Evolutionary conservation across 2,797 vertebrate species (phyloP).

Genomic region (Molothrus aeneus): DNA sequence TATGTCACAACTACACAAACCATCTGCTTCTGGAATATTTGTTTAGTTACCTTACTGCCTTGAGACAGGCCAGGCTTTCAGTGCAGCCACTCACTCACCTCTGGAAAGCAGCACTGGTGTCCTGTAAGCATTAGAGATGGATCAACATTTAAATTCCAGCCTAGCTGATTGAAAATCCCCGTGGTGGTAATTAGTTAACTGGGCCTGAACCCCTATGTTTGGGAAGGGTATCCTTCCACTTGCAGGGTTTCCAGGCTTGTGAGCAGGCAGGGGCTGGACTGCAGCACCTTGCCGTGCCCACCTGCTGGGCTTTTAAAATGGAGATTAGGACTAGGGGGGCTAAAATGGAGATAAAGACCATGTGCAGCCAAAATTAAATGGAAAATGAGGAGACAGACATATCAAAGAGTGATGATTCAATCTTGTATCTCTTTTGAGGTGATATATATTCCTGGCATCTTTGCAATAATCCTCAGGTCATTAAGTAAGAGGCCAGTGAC

Average conservation of each 20-base stretch:
- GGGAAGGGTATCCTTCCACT: not conserved
- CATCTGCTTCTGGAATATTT: not conserved
- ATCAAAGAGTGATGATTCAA: not conserved
- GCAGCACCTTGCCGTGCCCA: not conserved
- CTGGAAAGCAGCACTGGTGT: not conserved
- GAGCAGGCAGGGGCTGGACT: not conserved
- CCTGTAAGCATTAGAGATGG: not conserved
- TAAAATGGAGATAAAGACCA: not conserved
- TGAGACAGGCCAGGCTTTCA: not conserved
- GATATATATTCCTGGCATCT: not conserved
- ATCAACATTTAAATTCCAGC: not conserved
- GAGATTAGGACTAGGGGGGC: not conserved
- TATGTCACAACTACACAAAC: not conserved
- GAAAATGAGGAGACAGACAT: not conserved
- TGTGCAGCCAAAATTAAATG: not conserved
- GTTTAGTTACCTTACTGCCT: not conserved
- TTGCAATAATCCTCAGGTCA: not conserved
- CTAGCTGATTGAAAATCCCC: not conserved
- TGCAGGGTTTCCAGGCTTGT: not conserved
- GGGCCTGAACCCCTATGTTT: not conserved
- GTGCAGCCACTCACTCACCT: not conserved
- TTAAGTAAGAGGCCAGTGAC: not conserved
- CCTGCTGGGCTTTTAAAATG: not conserved
- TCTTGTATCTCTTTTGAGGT: not conserved
- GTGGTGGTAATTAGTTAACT: not conserved